Evolutionary conservation across 2,113 vertebrate genomes (phyloP).

Genomic region (Leptosomus discolor): DNA sequence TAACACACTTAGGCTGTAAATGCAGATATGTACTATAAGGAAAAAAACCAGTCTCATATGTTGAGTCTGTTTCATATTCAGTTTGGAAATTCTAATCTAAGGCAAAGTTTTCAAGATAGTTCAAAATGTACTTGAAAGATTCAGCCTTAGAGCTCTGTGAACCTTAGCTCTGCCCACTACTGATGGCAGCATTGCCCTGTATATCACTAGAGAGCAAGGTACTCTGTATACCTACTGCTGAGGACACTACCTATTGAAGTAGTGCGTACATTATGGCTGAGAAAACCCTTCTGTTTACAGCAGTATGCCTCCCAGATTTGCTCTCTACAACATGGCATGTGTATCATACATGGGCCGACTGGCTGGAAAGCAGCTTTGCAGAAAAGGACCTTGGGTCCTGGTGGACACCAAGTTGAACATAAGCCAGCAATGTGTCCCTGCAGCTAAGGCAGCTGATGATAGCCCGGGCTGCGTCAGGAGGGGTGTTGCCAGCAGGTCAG

Average conservation of each 20-base stretch:
- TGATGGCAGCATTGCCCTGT: background rate
- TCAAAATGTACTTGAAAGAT: conserved; percentile 1
- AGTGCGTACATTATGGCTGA: background rate
- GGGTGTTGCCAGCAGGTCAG: background rate
- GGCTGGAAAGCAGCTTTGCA: background rate
- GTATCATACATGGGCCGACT: background rate
- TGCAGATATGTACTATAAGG: conserved; percentile 30
- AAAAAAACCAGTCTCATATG: conserved; percentile 13
- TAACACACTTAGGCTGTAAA: conserved; percentile 45
- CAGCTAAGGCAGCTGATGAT: accelerated
- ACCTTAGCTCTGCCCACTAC: background rate
- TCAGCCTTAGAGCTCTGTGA: background rate
- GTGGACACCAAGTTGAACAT: background rate
- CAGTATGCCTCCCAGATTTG: background rate
- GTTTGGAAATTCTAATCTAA: conserved; percentile 42
- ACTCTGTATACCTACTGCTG: background rate
- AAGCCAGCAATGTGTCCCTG: background rate
- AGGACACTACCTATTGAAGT: background rate
- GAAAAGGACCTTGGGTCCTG: background rate
- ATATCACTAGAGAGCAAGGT: background rate
- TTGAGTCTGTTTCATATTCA: conserved; percentile 40
- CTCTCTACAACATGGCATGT: background rate
- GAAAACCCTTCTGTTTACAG: background rate
- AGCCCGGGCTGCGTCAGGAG: background rate
- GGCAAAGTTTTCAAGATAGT: conserved; percentile 13